Evolutionary conservation across 92 coral and sea anemone genomes (phyloP).

Genomic region (Porites divaricata): DNA sequence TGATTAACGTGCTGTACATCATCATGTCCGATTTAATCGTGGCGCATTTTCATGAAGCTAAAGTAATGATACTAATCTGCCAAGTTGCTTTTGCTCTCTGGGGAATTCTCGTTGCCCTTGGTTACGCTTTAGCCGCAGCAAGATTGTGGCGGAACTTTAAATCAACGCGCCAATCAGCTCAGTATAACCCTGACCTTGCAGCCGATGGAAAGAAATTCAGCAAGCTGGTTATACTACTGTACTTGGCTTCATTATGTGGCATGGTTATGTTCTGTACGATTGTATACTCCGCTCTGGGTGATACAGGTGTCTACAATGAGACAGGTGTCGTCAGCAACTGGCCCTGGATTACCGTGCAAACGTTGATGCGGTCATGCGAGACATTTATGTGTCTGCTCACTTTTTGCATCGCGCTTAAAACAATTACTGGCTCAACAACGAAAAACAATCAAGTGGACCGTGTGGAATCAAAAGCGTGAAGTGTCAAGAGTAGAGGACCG

Average conservation of each 20-base stretch:
- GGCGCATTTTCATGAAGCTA: constrained; percentile 46
- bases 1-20: constrained; percentile 57
- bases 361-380: constrained; percentile 61
- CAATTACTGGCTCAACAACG: neutral
- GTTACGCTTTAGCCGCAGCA: constrained; percentile 55
- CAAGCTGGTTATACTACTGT: constrained; percentile 51
- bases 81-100: constrained; percentile 73
- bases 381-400: constrained; percentile 53
- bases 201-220: constrained; percentile 52
- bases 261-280: constrained; percentile 52
- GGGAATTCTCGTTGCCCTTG: constrained; percentile 73
- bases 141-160: constrained; percentile 69
- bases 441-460: constrained; percentile 15
- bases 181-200: constrained; percentile 31
- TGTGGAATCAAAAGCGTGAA: neutral
- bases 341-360: constrained; percentile 71
- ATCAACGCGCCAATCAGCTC: constrained; percentile 45
- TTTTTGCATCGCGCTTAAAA: constrained; percentile 40
- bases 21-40: constrained; percentile 69
- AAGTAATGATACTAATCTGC: constrained; percentile 64
- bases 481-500: neutral
- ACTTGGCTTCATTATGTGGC: constrained; percentile 52
- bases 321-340: constrained; percentile 48
- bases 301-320: constrained; percentile 40
- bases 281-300: constrained; percentile 63